These are phyloP conservation scores for Chloebia gouldiae DNA, from an alignment of 2,113 vertebrate species.

Conservation along the genomic window DNA sequence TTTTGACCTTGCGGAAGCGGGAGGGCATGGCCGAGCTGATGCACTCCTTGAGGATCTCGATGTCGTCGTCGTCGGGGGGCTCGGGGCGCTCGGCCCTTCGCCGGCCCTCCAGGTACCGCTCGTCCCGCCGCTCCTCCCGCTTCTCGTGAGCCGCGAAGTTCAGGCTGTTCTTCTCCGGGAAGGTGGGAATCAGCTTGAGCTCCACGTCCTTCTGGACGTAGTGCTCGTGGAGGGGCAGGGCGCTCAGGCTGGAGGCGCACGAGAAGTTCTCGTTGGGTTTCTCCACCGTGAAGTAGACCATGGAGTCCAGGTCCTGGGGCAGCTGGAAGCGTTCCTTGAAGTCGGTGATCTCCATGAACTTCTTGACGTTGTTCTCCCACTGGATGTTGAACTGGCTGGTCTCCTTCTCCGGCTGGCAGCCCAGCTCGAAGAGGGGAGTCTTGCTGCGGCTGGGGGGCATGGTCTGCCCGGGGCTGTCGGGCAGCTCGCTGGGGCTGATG, in stretches of 20 bases:
- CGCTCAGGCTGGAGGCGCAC: constrained; percentile 95
- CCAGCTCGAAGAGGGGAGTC: constrained; percentile 86
- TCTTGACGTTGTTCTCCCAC: constrained; percentile 93
- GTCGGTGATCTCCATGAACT: constrained; percentile 93
- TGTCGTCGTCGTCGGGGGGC: constrained; percentile 84
- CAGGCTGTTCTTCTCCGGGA: constrained; percentile 80
- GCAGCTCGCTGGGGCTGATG: constrained; percentile 94
- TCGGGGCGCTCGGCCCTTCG: constrained; percentile 63
- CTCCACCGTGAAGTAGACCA: constrained; percentile 97
- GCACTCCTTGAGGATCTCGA: constrained; percentile 93
- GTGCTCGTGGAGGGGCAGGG: constrained; percentile 92
- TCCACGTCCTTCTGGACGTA: constrained; percentile 97
- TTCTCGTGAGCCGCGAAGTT: constrained; percentile 70
- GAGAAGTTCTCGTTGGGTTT: constrained; percentile 98
- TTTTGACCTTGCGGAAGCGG: constrained; percentile 88
- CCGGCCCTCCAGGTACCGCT: constrained; percentile 71
- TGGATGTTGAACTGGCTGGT: constrained; percentile 82
- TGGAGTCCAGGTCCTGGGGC: constrained; percentile 90
- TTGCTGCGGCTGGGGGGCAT: constrained; percentile 98
- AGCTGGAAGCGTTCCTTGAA: constrained; percentile 93
- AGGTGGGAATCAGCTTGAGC: constrained; percentile 88
- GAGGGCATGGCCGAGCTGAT: constrained; percentile 94
- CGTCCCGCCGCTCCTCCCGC: constrained; percentile 75
- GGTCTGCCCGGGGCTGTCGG: constrained; percentile 96
- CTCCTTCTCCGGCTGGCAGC: constrained; percentile 74